Evolutionary conservation across 1,140 invertebrate genomes (phyloP), one percentile per base, ranked within the genome.

Genomic region (Drosophila malerkotliana): DNA sequence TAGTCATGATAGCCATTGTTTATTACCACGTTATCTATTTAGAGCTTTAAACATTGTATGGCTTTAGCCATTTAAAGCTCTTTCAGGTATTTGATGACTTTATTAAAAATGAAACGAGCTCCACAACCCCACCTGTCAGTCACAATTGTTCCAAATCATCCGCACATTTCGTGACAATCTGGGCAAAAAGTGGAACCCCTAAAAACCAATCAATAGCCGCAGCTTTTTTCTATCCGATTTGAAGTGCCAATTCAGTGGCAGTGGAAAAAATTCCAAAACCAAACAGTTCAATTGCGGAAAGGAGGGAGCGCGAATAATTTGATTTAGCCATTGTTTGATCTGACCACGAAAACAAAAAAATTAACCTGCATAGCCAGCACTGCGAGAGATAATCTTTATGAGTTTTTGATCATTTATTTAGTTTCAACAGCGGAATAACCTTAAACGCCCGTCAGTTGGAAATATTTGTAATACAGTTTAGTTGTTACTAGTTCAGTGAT

Each of bases 131-230:
- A 7, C 26, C 10, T n/a, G 4, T 24, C 49, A n/a, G 28, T 7
- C 14, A 24, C 48, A 52, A 58, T 58, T 58, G 56, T 58, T 45
- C 44, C 37, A 24, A 24, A 39, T 44, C 26, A 45, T 12, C 28
- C 6, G 1, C 6, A 9, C 28, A 44, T 21, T 30, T 60, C 53
- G 30, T 24, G 15, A 24, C 26, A 72, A 47, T 12, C 48, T 21
- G 26, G 12, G 14, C 3, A 28, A 58, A 58, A 64, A 60, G 48
- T 59, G n/a, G 34, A 37, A 37, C 10, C 26, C 14, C 15, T 34
- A 14, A 53, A 72, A 73, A 62, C 34, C 71, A 73, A 73, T 73
- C 71, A 73, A 73, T 73, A 73, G 30, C 6, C 44, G 41, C 57
- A 73, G 57, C 49, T 37, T 58, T 73, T 72, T 47, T n/a, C 34